Base-by-base conservation (phyloP, 2,888 invertebrate species). In the Lordiphosa fenestrarum region DNA sequence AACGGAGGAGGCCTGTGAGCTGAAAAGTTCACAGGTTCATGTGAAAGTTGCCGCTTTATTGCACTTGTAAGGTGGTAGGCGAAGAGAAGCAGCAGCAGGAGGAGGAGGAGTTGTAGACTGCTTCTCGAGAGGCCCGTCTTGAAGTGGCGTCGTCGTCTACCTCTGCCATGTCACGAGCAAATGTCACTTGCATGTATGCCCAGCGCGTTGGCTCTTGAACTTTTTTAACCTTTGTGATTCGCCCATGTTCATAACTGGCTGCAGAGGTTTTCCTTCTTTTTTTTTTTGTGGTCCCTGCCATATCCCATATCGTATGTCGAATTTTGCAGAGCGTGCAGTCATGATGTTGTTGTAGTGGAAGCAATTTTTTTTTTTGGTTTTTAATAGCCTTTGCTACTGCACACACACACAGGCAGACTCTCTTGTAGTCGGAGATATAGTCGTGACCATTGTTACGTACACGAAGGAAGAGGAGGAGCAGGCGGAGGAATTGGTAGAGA, bases 281-380 rank as follows among this genome's bases (percentile, higher is more conserved):
- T 21, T 30, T 52, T 38, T 35, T 60, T 54, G 60, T 48, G 54
- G 60, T 60, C 47, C 62, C 62, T 51, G 41, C 30, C 52, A 57
- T 72, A 71, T 71, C 72, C 74, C 56, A 56, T 72, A 77, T 74
- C 77, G 77, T 77, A 76, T 77, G 77, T 77, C 77, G 77, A 77
- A 77, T 77, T 80, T 63, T 73, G 51, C 77, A 71, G 74, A 77
- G 80, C 77, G 77, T 77, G 77, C 77, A 77, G 77, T 77, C 77
- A 77, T 77, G 77, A 76, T 56, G 75, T 62, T 75, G 76, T 75
- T 61, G 78, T 57, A 52, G 75, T 57, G 39, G 59, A 47, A 67
- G 69, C 53, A 67, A 25, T 25, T 25, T 25, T 59, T 66, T 61
- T 60, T 76, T 67, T 49, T 25, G 38, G 52, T 77, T 73, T 77